A percentile compares a stretch with the other conserved stretches of the same genome.
Evolutionary conservation across 2,888 invertebrate genomes (phyloP).

Genomic region (Muscina levida): DNA sequence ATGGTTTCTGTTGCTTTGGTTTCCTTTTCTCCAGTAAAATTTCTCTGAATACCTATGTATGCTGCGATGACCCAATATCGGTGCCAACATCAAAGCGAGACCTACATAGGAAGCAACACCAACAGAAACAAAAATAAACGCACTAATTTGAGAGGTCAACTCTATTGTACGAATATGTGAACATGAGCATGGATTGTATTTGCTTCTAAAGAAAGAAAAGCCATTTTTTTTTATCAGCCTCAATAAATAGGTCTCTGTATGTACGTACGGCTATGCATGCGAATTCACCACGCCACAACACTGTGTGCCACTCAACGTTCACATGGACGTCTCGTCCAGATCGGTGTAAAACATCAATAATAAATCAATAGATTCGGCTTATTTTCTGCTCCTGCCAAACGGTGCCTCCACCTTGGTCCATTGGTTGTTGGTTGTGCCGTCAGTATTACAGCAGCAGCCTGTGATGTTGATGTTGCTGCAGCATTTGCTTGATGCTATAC

Average conservation of each 20-base stretch:
- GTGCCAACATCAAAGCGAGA: conserved; percentile 62
- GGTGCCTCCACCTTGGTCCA: conserved; percentile 3
- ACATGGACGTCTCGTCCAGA: conserved; percentile 21
- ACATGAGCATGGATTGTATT: conserved; percentile 11
- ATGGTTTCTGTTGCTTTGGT: conserved; percentile 23
- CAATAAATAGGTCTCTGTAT: conserved; percentile 44
- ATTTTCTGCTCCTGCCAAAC: conserved; percentile 39
- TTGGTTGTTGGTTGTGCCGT: conserved; percentile 23
- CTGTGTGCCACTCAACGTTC: conserved; percentile 9
- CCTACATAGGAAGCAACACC: conserved; percentile 10
- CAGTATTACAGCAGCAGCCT: conserved; percentile 29
- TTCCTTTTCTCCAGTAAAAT: conserved; percentile 20
- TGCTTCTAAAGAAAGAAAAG: conserved; percentile 20
- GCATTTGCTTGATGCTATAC: background rate
- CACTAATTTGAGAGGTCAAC: conserved; percentile 65
- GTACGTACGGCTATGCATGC: too few relatives aligned
- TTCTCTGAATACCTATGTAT: conserved; percentile 45
- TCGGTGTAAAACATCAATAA: conserved; percentile 53
- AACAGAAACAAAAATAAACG: conserved; percentile 51
- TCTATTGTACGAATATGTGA: conserved; percentile 33
- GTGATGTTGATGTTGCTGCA: conserved; percentile 34
- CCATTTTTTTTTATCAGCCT: conserved; percentile 44
- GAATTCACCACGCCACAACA: conserved; percentile 10
- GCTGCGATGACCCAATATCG: conserved; percentile 65
- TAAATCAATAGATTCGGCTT: conserved; percentile 62